Evolutionary conservation across 2,797 vertebrate species (phyloP), one percentile per base, ranked within the genome.

Genomic region (Micrastur ruficollis): DNA sequence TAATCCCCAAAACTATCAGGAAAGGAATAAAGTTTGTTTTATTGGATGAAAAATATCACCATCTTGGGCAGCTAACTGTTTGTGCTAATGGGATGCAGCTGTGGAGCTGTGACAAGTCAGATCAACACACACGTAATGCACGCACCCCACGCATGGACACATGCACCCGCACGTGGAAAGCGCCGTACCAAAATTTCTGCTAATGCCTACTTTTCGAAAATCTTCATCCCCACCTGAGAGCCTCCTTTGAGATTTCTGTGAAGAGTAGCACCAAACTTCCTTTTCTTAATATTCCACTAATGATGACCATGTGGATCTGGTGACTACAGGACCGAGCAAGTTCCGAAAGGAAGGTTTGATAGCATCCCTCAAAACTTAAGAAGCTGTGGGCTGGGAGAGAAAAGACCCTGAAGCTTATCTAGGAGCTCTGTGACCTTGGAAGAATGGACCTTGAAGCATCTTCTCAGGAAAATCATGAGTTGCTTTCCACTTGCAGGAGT

Each of bases 61-160:
- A 34, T 55, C 90, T 56, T n/a, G 78, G 92, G 92, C 85, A 94
- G 88, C 90, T 88, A 31, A 5, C 38, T 49, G 66, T 71, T 80
- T 59, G 83, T 44, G 93, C 81, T 97, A 95, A 95, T 72, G 34
- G 89, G 71, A 93, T 67, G 94, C 97, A 97, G 97, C 90, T 98
- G 96, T 91, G 95, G 93, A 91, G 72, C 86, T 96, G 89, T n/a
- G 95, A 73, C 58, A 14, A 29, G 27, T 66, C 92, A 90, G 73
- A 78, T 90, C 92, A 47, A 49, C 61, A 15, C 68, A 49, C 42
- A 53, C 42, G 46, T 15, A 8, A 42, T 12, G 9, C 66, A 44
- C n/a, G 27, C 14, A 13, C 11, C 17, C 34, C 34, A 18, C 2
- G 5, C 6, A 0, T 4, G 34, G 56, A 63, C 61, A 62, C 59